Evolutionary conservation across 2,113 vertebrate genomes (phyloP), one percentile per base, ranked within the genome.

Genomic region (Naja naja): DNA sequence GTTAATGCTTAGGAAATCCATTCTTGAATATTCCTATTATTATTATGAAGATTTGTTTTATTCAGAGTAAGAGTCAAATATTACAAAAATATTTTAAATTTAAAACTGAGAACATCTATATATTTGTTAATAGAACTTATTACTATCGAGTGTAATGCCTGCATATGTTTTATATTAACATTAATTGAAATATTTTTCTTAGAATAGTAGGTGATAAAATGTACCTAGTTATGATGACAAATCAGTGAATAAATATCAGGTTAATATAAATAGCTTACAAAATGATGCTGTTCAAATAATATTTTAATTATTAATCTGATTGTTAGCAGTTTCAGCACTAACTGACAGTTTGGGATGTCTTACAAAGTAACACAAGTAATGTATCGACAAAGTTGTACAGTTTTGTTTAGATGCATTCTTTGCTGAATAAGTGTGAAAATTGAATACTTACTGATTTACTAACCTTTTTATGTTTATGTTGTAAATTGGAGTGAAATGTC

Each of bases 131-230:
- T 89, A 55, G 45, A 86, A 93, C 14, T n/a, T 39, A 85, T 52
- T 56, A 30, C 53, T 60, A 85, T 85, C 20, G 30, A 90, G 16
- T 12, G 34, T 11, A 85, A 20, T 85, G 39, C 4, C 53, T 60
- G 25, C 81, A 43, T 1, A 34, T 12, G 4, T 52, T 60, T 90
- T 86, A 58, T 58, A 47, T 85, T 52, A 86, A 60, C 12, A 20
- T 95, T 93, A 90, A 87, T 88, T 20, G n/a, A 88, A 53, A 20
- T 91, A 6, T 39, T 74, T 92, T 88, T 90, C 64, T 90, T 92
- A 89, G 54, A 90, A 58, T 87, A 60, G 11, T 53, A 30, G 25
- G 49, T 60, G 30, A 30, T 20, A 91, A 49, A 89, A 45, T 49
- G 64, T 93, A 49, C 47, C 47, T 49, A 85, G 5, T 4, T 4